Evolutionary conservation across 2,797 vertebrate species (phyloP).

Genomic region (Thalassophryne amazonica): DNA sequence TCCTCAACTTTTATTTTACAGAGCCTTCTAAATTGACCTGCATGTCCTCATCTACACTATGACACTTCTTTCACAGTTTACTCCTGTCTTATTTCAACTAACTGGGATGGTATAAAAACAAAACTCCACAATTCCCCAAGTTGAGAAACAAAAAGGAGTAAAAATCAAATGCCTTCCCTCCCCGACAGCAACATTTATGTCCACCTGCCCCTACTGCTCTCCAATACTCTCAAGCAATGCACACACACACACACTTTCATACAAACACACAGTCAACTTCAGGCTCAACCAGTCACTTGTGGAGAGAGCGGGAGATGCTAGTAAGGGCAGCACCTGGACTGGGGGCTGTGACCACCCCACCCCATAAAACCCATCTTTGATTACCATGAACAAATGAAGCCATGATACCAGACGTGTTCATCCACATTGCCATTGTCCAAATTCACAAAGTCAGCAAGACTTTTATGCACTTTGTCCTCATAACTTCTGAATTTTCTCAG

Average conservation of each 20-base stretch:
- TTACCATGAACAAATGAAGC: conserved; percentile 76
- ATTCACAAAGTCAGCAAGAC: conserved; percentile 64
- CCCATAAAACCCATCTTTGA: conserved; percentile 57
- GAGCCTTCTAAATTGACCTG: conserved; percentile 26
- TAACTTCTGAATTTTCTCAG: conserved; percentile 93
- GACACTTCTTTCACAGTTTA: conserved; percentile 44
- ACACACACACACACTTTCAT: conserved; percentile 19
- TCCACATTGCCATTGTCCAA: conserved; percentile 72
- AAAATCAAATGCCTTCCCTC: conserved; percentile 60
- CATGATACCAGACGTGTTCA: conserved; percentile 71
- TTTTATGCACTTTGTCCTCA: conserved; percentile 72
- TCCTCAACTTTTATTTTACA: not conserved
- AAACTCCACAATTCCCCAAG: conserved; percentile 51
- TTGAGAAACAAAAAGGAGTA: conserved; percentile 57
- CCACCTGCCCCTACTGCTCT: conserved; percentile 50
- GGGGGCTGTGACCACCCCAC: conserved; percentile 43
- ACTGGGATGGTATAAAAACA: conserved; percentile 66
- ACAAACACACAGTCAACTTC: conserved; percentile 38
- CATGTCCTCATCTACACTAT: conserved; percentile 25
- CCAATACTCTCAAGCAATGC: conserved; percentile 59
- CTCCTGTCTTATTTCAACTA: conserved; percentile 42
- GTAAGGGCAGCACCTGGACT: conserved; percentile 60
- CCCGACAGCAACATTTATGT: conserved; percentile 61
- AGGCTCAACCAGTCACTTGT: conserved; percentile 47
- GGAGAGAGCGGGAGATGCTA: conserved; percentile 72